Evolutionary conservation across 92 coral and sea anemone species (phyloP).

Genomic region (Diadumene lineata): DNA sequence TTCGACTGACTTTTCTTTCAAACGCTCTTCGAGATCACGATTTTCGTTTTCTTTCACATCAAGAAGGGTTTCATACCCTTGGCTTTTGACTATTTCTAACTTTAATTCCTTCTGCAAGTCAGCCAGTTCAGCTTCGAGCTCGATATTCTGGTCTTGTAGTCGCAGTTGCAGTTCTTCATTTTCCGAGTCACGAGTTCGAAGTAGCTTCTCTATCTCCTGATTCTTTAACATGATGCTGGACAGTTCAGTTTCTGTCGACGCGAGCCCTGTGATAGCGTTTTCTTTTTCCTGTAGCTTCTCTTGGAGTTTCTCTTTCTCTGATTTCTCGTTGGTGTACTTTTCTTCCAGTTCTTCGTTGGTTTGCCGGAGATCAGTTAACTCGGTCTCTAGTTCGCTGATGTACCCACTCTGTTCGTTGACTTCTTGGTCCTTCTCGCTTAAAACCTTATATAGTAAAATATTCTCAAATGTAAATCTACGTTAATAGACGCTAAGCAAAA

Average conservation of each 20-base stretch:
- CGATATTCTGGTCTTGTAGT: slow-evolving; percentile 65
- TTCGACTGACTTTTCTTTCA: slow-evolving; percentile 50
- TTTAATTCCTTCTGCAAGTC: slow-evolving; percentile 69
- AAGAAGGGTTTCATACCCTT: slow-evolving; percentile 69
- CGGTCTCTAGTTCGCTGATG: slow-evolving; percentile 35
- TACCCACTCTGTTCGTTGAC: slow-evolving; percentile 40
- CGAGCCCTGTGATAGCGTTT: slow-evolving; percentile 60
- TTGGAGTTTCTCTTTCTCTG: slow-evolving; percentile 61
- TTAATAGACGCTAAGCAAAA: background rate
- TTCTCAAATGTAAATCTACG: background rate
- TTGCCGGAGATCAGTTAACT: slow-evolving; percentile 43
- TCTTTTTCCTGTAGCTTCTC: slow-evolving; percentile 67
- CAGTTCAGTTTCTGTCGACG: slow-evolving; percentile 73
- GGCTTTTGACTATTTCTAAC: slow-evolving; percentile 52
- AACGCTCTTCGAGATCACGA: slow-evolving; percentile 55
- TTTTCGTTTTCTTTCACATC: slow-evolving; percentile 69
- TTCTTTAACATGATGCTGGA: slow-evolving; percentile 68
- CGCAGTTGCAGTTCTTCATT: slow-evolving; percentile 65
- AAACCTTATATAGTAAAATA: background rate
- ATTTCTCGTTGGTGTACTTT: slow-evolving; percentile 40
- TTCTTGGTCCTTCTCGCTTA: slow-evolving; percentile 58
- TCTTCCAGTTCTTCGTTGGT: slow-evolving; percentile 59
- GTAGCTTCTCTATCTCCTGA: slow-evolving; percentile 70
- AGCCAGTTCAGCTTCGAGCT: slow-evolving; percentile 67
- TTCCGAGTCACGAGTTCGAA: slow-evolving; percentile 74